Evolutionary conservation across 2,113 vertebrate genomes (phyloP).

Genomic region (Plotosus lineatus): DNA sequence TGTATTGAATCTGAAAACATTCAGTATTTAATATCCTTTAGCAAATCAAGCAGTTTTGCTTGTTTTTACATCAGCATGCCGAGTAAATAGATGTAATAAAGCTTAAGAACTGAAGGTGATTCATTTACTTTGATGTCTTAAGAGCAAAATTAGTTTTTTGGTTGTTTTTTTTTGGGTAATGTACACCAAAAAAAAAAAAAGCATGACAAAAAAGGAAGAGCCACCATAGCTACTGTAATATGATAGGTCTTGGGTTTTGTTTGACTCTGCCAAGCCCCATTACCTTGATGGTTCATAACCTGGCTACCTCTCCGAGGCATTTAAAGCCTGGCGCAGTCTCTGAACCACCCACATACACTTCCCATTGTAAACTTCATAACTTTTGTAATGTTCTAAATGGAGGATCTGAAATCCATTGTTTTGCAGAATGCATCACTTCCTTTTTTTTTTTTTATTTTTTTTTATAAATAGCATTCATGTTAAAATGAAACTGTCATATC

Average conservation of each 20-base stretch:
- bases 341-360: neutral
- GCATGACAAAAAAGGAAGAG: neutral
- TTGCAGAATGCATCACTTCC: neutral
- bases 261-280: neutral
- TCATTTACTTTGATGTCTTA: neutral
- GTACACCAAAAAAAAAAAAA: neutral
- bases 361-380: neutral
- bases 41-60: neutral
- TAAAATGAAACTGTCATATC: too few species aligned
- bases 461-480: neutral
- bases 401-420: neutral
- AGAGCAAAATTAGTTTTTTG: neutral
- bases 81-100: neutral
- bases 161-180: too few species aligned
- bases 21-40: neutral
- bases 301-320: neutral
- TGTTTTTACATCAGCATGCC: neutral
- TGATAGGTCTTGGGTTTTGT: too few species aligned
- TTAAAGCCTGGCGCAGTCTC: neutral
- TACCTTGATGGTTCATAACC: neutral
- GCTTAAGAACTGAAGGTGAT: neutral
- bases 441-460: neutral
- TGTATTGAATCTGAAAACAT: neutral
- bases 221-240: neutral
- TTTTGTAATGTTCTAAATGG: neutral